A percentile compares a stretch with the other conserved stretches of the same genome.
Evolutionary conservation across 2,797 vertebrate species (phyloP).

Genomic region (Heterohyrax brucei): DNA sequence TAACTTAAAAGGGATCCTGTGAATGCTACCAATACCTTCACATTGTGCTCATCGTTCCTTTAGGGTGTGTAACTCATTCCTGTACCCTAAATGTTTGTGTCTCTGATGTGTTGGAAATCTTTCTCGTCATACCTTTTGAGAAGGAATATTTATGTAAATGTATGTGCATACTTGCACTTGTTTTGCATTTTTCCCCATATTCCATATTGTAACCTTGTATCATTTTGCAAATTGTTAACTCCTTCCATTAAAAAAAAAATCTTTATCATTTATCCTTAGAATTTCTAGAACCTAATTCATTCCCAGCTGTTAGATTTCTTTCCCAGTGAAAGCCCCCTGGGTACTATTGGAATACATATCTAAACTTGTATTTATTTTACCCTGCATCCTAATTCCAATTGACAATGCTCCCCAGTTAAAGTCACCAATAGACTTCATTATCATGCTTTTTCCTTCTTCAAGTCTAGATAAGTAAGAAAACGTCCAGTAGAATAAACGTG

Average conservation of each 20-base stretch:
- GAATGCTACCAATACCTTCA: not conserved
- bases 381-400: conserved; percentile 28
- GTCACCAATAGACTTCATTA: conserved; percentile 40
- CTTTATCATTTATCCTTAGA: conserved; percentile 32
- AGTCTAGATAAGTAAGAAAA: conserved; percentile 61
- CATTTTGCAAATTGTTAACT: conserved; percentile 49
- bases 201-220: conserved; percentile 19
- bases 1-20: not conserved
- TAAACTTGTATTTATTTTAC: conserved; percentile 55
- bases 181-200: not conserved
- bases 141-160: conserved; percentile 9
- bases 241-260: conserved; percentile 14
- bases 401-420: conserved; percentile 33
- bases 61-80: not conserved
- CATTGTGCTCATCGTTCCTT: not conserved
- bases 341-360: not conserved
- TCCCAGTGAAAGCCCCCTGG: not conserved
- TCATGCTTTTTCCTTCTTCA: conserved; percentile 43
- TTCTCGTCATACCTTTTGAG: conserved; percentile 37
- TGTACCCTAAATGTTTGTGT: not conserved
- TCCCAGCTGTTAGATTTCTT: conserved; percentile 55
- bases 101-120: not conserved
- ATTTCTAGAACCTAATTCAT: conserved; percentile 33
- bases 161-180: not conserved
- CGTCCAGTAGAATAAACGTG: conserved; percentile 37